These are phyloP conservation scores for Sebastes nivosus DNA, from an alignment of 2,797 vertebrate species.

Conservation along the genomic window DNA sequence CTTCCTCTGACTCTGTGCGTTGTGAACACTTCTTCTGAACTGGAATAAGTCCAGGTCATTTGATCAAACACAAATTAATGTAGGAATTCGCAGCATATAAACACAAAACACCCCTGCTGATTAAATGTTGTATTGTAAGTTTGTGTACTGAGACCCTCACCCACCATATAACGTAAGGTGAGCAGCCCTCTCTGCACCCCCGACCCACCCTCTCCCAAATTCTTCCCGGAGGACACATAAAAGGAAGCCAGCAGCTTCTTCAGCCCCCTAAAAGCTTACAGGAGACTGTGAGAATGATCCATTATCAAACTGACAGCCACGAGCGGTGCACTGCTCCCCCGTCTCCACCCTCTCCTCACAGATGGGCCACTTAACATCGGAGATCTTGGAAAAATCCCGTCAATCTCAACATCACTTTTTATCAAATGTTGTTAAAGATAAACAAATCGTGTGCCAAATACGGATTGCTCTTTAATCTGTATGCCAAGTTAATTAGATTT, in stretches of 20 bases:
- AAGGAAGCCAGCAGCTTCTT: constrained; percentile 53
- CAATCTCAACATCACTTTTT: not conserved
- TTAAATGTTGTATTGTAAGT: not conserved
- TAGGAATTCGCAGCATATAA: not conserved
- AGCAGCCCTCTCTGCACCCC: constrained; percentile 23
- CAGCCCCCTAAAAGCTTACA: constrained; percentile 66
- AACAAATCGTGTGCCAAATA: not conserved
- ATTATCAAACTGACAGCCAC: constrained; percentile 63
- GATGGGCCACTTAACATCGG: constrained; percentile 41
- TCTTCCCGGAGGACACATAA: constrained; percentile 53
- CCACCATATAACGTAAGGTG: constrained; percentile 3
- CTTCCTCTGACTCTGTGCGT: not conserved
- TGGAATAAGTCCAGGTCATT: not conserved
- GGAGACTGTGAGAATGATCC: constrained; percentile 70
- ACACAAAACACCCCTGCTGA: not conserved
- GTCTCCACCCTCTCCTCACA: constrained; percentile 23
- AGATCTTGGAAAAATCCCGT: constrained; percentile 14
- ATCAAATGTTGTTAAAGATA: not conserved
- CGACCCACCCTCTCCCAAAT: not conserved
- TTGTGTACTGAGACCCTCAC: constrained; percentile 1
- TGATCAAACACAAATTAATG: not conserved
- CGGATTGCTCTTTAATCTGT: constrained; percentile 4
- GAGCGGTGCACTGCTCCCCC: not conserved
- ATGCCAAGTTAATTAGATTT: constrained; percentile 16
- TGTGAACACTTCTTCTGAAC: not conserved